Evolutionary conservation across 2,888 invertebrate genomes (phyloP), one percentile per base, ranked within the genome.

Genomic region (Monochamus alternatus): DNA sequence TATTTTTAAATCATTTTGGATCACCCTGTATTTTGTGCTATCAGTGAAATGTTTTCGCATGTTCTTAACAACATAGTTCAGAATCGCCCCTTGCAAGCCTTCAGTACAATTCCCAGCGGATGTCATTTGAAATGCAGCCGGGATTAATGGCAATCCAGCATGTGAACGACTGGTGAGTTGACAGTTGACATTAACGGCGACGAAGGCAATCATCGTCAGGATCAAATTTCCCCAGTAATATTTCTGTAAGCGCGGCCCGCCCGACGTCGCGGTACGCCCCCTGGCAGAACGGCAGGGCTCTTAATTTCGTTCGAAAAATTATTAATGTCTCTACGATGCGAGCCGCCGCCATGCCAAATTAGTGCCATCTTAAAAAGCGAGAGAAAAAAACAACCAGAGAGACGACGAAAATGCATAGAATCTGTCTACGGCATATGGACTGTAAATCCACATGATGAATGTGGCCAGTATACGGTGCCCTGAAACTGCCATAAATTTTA

Each of bases 401-500:
- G 32, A 71, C 71, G 63, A 71, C 63, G 51, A 71, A 58, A 71
- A 71, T 63, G 71, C 71, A 71, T 71, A 71, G 71, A 71, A 71
- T 32, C 52, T 63, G 71, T 71, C 62, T 71, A 63, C 71, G 71
- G 62, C 52, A 71, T 71, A 71, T 69, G 69, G 69, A 69, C 60
- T 69, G 69, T 69, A 69, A 69, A 69, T 71, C 71, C 71, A 71
- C 71, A 52, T 63, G 71, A 71, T 71, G 71, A 71, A 71, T 71
- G 63, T 52, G 31, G 32, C 52, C 63, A 62, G 63, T 63, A 55
- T 63, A 62, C 60, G 30, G 3, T 51, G 63, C n/a, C 52, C 71
- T 71, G 51, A 71, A 71, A 71, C 12, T 71, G 71, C 71, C 3
- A 63, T 71, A 71, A 52, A 63, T 63, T 71, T 71, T 51, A 10